These are phyloP conservation scores for Carettochelys insculpta DNA, from an alignment of 2,113 vertebrate species.

Conservation along the genomic window DNA sequence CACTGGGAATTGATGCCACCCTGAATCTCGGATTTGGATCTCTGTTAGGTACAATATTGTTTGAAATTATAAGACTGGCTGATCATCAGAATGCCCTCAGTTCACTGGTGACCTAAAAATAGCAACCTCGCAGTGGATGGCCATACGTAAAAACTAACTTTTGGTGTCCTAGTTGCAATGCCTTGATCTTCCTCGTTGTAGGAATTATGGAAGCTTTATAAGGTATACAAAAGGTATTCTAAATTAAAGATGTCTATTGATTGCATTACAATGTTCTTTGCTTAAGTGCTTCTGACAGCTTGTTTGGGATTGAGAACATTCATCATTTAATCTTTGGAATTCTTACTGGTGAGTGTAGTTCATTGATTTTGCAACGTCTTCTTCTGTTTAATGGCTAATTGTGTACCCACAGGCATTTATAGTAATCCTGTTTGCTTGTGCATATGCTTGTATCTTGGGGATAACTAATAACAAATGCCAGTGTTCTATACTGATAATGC, in stretches of 20 bases:
- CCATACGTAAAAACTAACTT: neutral
- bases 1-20: neutral
- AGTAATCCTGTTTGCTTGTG: constrained; percentile 25
- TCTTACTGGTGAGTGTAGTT: constrained; percentile 78
- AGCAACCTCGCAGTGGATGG: fast-evolving
- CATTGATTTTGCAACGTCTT: constrained; percentile 54
- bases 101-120: neutral
- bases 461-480: constrained; percentile 78
- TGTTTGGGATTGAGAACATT: constrained; percentile 57
- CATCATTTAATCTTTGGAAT: constrained; percentile 67
- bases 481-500: fast-evolving
- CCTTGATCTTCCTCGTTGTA: neutral
- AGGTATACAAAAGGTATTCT: neutral
- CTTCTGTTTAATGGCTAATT: constrained; percentile 60
- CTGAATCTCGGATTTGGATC: neutral
- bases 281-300: constrained; percentile 65
- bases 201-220: neutral
- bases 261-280: constrained; percentile 44
- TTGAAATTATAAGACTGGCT: neutral
- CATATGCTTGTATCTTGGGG: constrained; percentile 62
- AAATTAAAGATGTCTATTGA: constrained; percentile 27
- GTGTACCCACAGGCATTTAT: constrained; percentile 37
- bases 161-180: neutral
- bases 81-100: neutral
- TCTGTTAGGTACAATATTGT: neutral